Percentiles rank a stretch among this genome's conserved stretches.
Conservation (phyloP, 2,888 invertebrate genomes). For the Parnassius apollo region DNA sequence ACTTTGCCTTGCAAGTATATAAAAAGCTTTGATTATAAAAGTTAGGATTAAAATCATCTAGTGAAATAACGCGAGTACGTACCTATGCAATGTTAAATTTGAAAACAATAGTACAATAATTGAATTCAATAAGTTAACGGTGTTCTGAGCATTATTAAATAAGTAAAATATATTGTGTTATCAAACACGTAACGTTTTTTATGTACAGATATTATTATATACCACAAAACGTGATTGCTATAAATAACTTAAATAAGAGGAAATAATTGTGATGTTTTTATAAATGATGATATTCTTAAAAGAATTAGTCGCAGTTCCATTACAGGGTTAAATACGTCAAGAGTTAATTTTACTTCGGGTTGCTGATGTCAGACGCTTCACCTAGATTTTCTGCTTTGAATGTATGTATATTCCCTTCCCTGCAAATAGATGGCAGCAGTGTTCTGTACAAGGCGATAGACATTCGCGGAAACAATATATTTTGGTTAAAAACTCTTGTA, state of each 20-base stretch:
- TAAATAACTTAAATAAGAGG: constrained; percentile 34
- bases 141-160: too few species aligned
- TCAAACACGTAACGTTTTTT: too few species aligned
- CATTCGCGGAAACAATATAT: constrained; percentile 15
- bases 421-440: constrained; percentile 68
- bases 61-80: too few species aligned
- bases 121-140: too few species aligned
- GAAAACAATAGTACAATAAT: too few species aligned
- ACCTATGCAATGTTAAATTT: too few species aligned
- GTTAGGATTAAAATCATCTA: too few species aligned
- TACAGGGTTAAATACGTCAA: constrained; percentile 61
- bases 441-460: constrained; percentile 46
- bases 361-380: constrained; percentile 79
- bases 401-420: constrained; percentile 52
- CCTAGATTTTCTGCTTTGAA: constrained; percentile 69
- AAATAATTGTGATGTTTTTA: constrained; percentile 53
- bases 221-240: neutral
- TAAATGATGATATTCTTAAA: constrained; percentile 35
- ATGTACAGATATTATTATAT: too few species aligned
- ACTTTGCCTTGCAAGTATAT: neutral
- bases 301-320: constrained; percentile 38
- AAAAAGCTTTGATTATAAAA: too few species aligned
- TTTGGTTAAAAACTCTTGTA: too few species aligned
- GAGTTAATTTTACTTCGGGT: constrained; percentile 75
- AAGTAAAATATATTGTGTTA: too few species aligned